Conservation (phyloP, 1,140 invertebrate species). For the Drosophila kikkawai region DNA sequence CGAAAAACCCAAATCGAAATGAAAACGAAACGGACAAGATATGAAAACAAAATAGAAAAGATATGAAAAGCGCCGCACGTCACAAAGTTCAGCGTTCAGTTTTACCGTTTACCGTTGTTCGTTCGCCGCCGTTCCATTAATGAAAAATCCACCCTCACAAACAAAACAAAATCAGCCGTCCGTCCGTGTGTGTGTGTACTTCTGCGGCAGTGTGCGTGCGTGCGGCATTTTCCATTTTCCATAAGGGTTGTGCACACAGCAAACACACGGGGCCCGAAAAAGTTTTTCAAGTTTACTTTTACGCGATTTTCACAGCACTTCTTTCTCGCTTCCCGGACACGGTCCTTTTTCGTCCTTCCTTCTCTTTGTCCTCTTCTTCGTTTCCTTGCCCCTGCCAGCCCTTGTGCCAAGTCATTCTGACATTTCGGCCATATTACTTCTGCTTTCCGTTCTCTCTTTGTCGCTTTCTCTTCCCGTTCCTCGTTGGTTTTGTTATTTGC, state of each 20-base stretch:
- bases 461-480: slow-evolving; percentile 4
- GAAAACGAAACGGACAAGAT: slow-evolving; percentile 35
- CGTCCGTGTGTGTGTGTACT: slow-evolving; percentile 10
- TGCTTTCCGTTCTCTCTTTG: slow-evolving; percentile 10
- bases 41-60: slow-evolving; percentile 63
- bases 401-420: slow-evolving; percentile 32
- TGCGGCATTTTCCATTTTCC: slow-evolving; percentile 51
- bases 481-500: slow-evolving; percentile 52
- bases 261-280: slow-evolving; percentile 31
- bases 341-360: slow-evolving; percentile 11
- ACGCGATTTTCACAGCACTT: slow-evolving; percentile 64
- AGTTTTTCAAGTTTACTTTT: slow-evolving; percentile 76
- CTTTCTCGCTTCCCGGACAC: slow-evolving; percentile 33
- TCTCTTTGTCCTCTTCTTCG: slow-evolving; percentile 13
- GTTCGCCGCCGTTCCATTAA: slow-evolving; percentile 66
- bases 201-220: slow-evolving; percentile 14
- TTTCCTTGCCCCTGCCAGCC: slow-evolving; percentile 12
- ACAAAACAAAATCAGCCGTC: slow-evolving; percentile 73
- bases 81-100: slow-evolving; percentile 64
- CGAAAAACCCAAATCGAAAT: slow-evolving; percentile 28
- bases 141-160: slow-evolving; percentile 81
- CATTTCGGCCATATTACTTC: slow-evolving; percentile 65
- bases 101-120: slow-evolving; percentile 51
- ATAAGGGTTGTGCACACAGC: slow-evolving; percentile 40
- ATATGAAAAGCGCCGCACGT: slow-evolving; percentile 50